Evolutionary conservation across 2,797 vertebrate species (phyloP), one percentile per base, ranked within the genome.

Genomic region (Hippoglossus hippoglossus): DNA sequence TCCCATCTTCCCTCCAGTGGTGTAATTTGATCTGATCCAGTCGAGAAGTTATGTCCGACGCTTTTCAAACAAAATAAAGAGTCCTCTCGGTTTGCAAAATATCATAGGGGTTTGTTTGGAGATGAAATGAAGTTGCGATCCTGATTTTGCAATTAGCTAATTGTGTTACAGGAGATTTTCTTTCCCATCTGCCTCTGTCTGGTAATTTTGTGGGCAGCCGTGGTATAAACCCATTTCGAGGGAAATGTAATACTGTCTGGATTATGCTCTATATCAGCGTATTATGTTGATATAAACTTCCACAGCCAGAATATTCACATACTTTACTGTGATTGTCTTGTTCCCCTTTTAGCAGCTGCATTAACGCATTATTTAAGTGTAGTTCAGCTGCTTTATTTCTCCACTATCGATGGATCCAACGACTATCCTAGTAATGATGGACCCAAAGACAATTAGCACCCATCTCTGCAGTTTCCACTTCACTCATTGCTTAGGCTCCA

Each of bases 21-120:
- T 75, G 81, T 63, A 77, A 84, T 78, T 71, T 75, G 77, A 88
- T 82, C 51, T 68, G 51, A 24, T 79, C 49, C 64, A 39, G 74
- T 73, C 74, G 80, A 10, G 69, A 70, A 71, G 65, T 75, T 71
- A 64, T 70, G 66, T 84, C 75, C 78, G 73, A 77, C 79, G 57
- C 67, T 47, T 67, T 77, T 60, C 51, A 75, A 77, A 74, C 69
- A 74, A 75, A 80, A 81, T 73, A n/a, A 50, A 67, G 13, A 5
- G 28, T 64, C 36, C 51, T 65, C 58, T 66, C 46, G 25, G 22
- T 10, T 52, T 18, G 12, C 63, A 49, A 78, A 62, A 75, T 62
- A 62, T 76, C n/a, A 55, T n/a, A 1, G 1, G 68, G 68, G 31
- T 2, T 22, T 84, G 31, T 69, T 73, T 63, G 19, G 62, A 50